A percentile compares a stretch with the other conserved stretches of the same genome.
Evolutionary conservation across 2,888 invertebrate genomes (phyloP).

Genomic region (Zygothrica quintamaculata): DNA sequence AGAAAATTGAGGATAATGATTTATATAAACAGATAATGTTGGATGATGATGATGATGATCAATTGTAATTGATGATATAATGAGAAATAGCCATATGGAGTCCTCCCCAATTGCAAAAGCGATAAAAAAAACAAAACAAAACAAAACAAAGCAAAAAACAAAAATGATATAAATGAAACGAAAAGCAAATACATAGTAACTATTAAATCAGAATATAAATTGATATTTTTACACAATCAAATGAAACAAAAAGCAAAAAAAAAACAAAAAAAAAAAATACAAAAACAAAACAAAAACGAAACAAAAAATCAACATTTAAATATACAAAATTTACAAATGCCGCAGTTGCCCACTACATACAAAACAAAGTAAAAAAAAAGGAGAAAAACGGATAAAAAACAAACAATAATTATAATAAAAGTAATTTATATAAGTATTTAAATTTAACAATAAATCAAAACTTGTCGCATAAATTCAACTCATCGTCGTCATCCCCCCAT

Average conservation of each 20-base stretch:
- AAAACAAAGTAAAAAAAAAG: no score
- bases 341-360: conserved; percentile 77
- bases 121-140: conserved; percentile 30
- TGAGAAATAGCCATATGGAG: conserved; percentile 53
- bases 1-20: conserved; percentile 32
- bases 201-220: conserved; percentile 63
- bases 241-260: conserved; percentile 42
- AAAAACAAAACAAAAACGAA: conserved; percentile 49
- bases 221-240: conserved; percentile 76
- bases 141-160: conserved; percentile 52
- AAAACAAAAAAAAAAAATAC: conserved; percentile 72
- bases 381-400: conserved; percentile 56
- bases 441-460: conserved; percentile 79
- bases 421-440: conserved; percentile 78
- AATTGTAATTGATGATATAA: conserved; percentile 26
- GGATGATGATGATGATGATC: conserved; percentile 23
- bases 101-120: conserved; percentile 48
- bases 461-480: conserved; percentile 62
- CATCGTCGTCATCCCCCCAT: conserved; percentile 40
- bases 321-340: conserved; percentile 78
- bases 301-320: conserved; percentile 66
- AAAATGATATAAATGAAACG: conserved; percentile 40
- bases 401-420: conserved; percentile 79
- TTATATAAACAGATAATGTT: conserved; percentile 23
- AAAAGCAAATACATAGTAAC: conserved; percentile 55